Percentiles rank a stretch among this genome's conserved stretches.
These are phyloP conservation scores for Eutolmus rufibarbis DNA, from an alignment of 2,888 invertebrate species.

Conservation along the genomic window DNA sequence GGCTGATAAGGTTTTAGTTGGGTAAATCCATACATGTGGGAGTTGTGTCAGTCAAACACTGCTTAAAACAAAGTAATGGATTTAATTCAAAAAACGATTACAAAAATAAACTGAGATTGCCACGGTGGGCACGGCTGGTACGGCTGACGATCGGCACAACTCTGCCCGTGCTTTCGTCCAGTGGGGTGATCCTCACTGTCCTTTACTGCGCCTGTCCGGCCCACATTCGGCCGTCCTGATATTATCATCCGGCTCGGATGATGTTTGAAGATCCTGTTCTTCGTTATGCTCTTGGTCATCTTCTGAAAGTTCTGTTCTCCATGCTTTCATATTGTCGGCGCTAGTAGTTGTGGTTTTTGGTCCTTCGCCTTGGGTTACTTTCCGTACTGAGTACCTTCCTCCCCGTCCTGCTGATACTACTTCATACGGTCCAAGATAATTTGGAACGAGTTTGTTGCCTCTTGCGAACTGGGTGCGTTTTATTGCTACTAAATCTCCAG, in stretches of 20 bases:
- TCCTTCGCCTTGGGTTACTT: background rate
- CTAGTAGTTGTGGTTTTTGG: background rate
- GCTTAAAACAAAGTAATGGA: too few relatives aligned
- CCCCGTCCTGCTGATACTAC: background rate
- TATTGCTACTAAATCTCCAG: background rate
- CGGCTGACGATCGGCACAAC: too few relatives aligned
- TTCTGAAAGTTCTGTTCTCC: background rate
- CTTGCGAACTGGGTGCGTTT: constrained; percentile 4
- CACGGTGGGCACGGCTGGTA: too few relatives aligned
- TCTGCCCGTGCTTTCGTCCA: too few relatives aligned
- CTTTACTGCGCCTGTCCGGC: too few relatives aligned
- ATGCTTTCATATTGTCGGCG: background rate
- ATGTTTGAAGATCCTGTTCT: background rate
- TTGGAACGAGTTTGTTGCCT: background rate
- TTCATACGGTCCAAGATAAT: background rate
- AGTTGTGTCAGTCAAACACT: too few relatives aligned
- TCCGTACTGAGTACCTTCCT: background rate
- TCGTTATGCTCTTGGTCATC: background rate
- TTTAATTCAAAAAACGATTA: too few relatives aligned
- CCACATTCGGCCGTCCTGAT: constrained; percentile 34
- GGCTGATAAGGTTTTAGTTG: too few relatives aligned
- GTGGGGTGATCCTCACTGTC: too few relatives aligned
- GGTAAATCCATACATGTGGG: background rate
- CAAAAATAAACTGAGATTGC: too few relatives aligned
- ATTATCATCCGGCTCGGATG: background rate